Evolutionary conservation across 2,113 vertebrate species (phyloP).

Genomic region (Pelusios castaneus): DNA sequence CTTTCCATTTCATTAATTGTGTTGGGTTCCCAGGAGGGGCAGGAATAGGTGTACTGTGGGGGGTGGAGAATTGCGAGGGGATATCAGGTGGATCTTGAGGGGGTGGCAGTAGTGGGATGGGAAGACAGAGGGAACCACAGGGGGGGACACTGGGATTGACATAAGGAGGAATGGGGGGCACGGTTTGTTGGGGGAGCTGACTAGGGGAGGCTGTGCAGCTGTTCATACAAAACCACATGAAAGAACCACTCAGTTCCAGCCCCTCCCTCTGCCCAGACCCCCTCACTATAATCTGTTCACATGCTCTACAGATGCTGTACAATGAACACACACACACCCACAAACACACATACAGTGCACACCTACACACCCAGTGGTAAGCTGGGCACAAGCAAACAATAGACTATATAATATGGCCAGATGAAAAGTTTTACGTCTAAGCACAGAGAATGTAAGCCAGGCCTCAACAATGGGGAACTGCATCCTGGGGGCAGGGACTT

Average conservation of each 20-base stretch:
- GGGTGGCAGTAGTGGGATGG: background rate
- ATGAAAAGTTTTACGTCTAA: background rate
- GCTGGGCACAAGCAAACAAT: background rate
- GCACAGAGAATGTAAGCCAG: background rate
- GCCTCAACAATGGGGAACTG: background rate
- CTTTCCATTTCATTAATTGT: background rate
- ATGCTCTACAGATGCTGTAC: background rate
- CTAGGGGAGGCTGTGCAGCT: background rate
- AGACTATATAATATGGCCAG: background rate
- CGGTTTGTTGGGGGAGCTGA: background rate
- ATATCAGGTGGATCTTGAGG: background rate
- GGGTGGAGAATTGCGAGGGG: background rate
- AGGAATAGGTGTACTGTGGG: background rate
- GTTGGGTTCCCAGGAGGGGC: background rate
- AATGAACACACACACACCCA: background rate
- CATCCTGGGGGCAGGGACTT: background rate
- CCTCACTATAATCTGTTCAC: background rate
- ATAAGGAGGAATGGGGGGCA: background rate
- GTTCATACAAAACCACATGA: background rate
- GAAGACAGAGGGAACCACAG: conserved; percentile 18
- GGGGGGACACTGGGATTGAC: background rate
- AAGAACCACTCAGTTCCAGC: background rate
- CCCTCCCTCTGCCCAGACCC: background rate
- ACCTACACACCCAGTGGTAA: background rate
- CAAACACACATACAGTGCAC: background rate